Evolutionary conservation across 2,113 vertebrate genomes (phyloP).

Genomic region (Apodemus speciosus): DNA sequence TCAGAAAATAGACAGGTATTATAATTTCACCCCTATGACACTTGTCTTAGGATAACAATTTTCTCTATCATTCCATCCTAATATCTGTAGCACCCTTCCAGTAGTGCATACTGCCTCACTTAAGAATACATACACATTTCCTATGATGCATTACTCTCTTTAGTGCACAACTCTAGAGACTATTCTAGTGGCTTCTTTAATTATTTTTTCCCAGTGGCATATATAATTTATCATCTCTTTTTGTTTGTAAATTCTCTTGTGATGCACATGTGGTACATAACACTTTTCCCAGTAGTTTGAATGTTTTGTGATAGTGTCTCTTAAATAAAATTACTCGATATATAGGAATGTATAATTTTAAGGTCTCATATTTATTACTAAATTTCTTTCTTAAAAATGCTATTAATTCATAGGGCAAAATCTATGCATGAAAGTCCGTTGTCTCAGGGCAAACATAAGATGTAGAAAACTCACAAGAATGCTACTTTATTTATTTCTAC

Average conservation of each 20-base stretch:
- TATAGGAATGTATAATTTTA: conserved; percentile 30
- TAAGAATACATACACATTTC: background rate
- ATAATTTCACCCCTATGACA: background rate
- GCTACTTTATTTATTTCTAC: background rate
- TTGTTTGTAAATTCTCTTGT: conserved; percentile 26
- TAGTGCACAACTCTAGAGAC: background rate
- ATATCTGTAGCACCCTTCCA: background rate
- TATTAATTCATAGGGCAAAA: background rate
- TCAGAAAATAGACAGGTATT: background rate
- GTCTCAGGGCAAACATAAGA: conserved; percentile 15
- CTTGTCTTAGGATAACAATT: background rate
- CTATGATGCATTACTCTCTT: background rate
- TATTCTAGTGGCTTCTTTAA: background rate
- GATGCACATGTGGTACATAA: background rate
- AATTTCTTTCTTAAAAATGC: conserved; percentile 47
- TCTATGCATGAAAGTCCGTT: background rate
- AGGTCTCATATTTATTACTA: conserved; percentile 35
- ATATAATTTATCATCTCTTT: conserved; percentile 4
- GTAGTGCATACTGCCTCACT: background rate
- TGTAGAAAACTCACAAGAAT: conserved; percentile 20
- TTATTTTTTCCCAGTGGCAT: background rate
- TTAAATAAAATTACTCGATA: conserved; percentile 19
- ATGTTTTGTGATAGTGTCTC: conserved; percentile 9
- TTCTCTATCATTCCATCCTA: background rate
- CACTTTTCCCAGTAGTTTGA: conserved; percentile 15